Base-by-base conservation (phyloP, 2,888 invertebrate species). In the Acleris holmiana region DNA sequence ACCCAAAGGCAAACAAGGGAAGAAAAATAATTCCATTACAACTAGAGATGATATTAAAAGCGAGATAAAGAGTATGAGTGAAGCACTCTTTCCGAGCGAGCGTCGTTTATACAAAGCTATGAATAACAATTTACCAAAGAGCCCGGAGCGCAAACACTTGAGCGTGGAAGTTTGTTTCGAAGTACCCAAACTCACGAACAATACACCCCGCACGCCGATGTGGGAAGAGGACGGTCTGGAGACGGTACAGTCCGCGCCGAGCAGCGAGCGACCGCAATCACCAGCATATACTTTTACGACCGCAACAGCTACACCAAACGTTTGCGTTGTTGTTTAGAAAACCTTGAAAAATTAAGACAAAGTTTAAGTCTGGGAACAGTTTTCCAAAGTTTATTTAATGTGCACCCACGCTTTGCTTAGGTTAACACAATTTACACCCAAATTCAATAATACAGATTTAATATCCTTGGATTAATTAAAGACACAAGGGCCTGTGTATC, bases 71-170 rank as follows among this genome's bases (percentile, higher is more conserved):
- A 81, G 78, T 79, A 85, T 85, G 86, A 85, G 84, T 87, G 86
- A 84, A 89, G 88, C 82, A 90, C 88, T 90, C 89, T 89, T 90
- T 86, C 80, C 74, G 75, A 84, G 80, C 79, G 79, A 78, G 78
- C 78, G 79, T 77, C 86, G 87, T 85, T 89, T 89, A 87, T 86
- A 89, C 85, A 85, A 87, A 89, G 89, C 90, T 89, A 91, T 91
- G 91, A 91, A 91, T 90, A 91, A 91, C 89, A 91, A 91, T 91
- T 89, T 89, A 88, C 85, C 83, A 84, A 87, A 87, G 89, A 89
- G 89, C 85, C 86, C 84, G 82, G 83, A 87, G 86, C 85, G 83
- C 88, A 88, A 89, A 89, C 87, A 90, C 89, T 91, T 85, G 86
- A 88, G 82, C 80, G 82, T 79, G 76, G 84, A 91, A 91, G 84